A percentile compares a stretch with the other conserved stretches of the same genome.
Evolutionary conservation across 2,113 vertebrate species (phyloP).

Genomic region (Lophotis ruficrista): DNA sequence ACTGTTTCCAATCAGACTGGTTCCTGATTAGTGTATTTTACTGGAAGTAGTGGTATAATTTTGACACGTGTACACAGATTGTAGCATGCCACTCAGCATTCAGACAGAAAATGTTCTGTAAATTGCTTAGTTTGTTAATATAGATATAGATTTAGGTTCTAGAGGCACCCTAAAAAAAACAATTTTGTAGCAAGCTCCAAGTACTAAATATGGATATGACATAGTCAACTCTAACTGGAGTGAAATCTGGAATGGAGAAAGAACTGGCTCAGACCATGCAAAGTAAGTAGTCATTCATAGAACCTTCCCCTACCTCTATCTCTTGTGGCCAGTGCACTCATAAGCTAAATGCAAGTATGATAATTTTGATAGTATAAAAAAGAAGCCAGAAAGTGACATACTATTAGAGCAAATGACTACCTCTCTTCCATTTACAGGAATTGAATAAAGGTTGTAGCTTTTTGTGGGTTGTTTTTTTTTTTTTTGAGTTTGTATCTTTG

Average conservation of each 20-base stretch:
- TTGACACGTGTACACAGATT: neutral
- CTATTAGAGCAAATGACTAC: neutral
- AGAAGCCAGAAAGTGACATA: neutral
- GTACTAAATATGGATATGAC: neutral
- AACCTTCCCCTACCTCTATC: neutral
- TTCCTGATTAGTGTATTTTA: neutral
- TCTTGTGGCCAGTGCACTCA: no score
- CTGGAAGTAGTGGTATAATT: neutral
- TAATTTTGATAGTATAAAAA: neutral
- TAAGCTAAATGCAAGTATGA: neutral
- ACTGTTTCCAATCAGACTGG: neutral
- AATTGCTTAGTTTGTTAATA: neutral
- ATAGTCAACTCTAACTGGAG: neutral
- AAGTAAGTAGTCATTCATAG: neutral
- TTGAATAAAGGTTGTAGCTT: rapidly evolving
- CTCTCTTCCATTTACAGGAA: neutral
- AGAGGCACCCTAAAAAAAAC: neutral
- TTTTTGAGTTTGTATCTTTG: neutral
- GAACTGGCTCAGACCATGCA: neutral
- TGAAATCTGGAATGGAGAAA: neutral
- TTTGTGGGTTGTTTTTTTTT: no score
- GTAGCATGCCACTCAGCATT: neutral
- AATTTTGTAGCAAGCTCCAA: neutral
- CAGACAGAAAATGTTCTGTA: neutral
- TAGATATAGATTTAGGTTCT: neutral